A percentile compares a stretch with the other conserved stretches of the same genome.
These are phyloP conservation scores for Dromococcyx pavoninus DNA, from an alignment of 2,797 vertebrate genomes.

Conservation along the genomic window DNA sequence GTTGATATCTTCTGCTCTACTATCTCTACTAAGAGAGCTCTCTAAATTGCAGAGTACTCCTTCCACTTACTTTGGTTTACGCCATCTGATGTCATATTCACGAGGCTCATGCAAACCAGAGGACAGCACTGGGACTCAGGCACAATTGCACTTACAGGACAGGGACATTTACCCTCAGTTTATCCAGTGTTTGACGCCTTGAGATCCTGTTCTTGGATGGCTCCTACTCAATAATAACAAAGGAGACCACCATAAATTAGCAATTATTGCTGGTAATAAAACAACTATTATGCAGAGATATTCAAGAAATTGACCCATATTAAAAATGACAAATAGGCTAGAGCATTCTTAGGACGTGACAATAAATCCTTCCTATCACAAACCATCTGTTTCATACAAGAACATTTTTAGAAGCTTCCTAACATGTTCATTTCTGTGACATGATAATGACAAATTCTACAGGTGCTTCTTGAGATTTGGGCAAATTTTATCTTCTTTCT, in stretches of 20 bases:
- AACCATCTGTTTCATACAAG: neutral
- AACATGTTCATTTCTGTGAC: neutral
- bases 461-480: neutral
- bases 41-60: neutral
- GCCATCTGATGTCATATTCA: neutral
- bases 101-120: neutral
- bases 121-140: neutral
- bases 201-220: neutral
- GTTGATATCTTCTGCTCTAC: neutral
- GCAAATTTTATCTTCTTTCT: neutral
- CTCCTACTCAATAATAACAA: neutral
- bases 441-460: neutral
- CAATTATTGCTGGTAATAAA: neutral
- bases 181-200: accelerated
- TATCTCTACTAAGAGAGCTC: neutral
- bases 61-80: neutral
- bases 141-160: neutral
- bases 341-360: neutral
- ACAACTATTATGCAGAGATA: neutral
- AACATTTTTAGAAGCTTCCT: neutral
- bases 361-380: neutral
- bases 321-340: neutral
- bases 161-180: neutral
- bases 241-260: neutral
- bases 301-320: neutral